phyloP scores from a whole-genome alignment of 2,797 vertebrate genomes.

The Nasua narica region DNA sequence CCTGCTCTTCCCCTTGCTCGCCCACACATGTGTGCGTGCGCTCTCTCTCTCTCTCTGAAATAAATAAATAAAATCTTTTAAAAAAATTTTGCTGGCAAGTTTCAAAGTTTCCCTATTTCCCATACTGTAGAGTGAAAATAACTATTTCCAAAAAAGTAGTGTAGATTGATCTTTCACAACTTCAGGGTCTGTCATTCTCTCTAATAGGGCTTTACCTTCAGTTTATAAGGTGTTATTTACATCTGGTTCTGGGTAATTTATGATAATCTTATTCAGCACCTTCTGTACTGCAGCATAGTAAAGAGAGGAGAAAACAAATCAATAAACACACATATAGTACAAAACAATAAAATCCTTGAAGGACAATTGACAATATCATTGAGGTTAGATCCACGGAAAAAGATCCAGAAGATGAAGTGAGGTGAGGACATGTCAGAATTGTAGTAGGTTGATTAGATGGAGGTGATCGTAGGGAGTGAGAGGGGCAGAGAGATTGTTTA shows the following conservation, averaged over 20 bases:
- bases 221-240: background rate
- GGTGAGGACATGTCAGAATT: background rate
- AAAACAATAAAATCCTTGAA: background rate
- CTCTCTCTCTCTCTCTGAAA: background rate
- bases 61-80: background rate
- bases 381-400: background rate
- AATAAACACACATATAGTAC: background rate
- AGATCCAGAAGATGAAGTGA: background rate
- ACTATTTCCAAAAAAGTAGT: background rate
- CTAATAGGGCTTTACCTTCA: background rate
- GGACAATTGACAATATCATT: background rate
- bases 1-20: too few relatives aligned
- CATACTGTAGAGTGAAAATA: background rate
- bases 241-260: background rate
- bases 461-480: background rate
- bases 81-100: background rate
- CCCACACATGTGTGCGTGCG: background rate
- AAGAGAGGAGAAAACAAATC: background rate
- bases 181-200: background rate
- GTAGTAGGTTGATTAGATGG: background rate
- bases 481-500: background rate
- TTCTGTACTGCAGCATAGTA: background rate
- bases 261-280: background rate
- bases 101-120: background rate
- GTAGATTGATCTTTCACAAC: background rate